Evolutionary conservation across 2,888 invertebrate species (phyloP).

Genomic region (Hecatera dysodea): DNA sequence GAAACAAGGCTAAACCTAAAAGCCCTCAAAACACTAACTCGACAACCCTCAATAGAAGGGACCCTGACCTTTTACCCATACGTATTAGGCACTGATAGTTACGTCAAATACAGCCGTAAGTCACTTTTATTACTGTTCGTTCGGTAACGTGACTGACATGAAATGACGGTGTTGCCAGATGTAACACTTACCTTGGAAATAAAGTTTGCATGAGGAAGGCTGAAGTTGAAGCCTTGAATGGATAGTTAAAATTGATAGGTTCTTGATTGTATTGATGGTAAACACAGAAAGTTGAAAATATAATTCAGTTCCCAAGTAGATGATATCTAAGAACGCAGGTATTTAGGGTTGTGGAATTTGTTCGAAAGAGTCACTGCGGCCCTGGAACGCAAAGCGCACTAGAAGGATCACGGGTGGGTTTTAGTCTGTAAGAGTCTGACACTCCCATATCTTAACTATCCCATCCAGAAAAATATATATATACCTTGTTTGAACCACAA

Average conservation of each 20-base stretch:
- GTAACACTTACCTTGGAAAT: constrained; percentile 34
- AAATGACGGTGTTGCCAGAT: constrained; percentile 10
- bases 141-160: constrained; percentile 35
- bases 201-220: constrained; percentile 9
- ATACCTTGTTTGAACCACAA: not conserved
- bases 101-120: constrained; percentile 68
- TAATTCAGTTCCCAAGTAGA: not conserved
- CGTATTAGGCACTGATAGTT: constrained; percentile 71
- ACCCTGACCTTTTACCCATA: constrained; percentile 68
- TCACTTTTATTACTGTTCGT: constrained; percentile 62
- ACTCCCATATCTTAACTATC: too few species aligned
- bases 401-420: too few species aligned
- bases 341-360: too few species aligned
- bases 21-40: constrained; percentile 5
- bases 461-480: too few species aligned
- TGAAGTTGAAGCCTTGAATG: constrained; percentile 18
- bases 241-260: constrained; percentile 1
- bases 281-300: not conserved
- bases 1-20: constrained; percentile 5
- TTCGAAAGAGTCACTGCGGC: too few species aligned
- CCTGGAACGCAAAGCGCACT: too few species aligned
- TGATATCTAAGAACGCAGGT: too few species aligned
- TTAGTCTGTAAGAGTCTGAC: too few species aligned
- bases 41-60: constrained; percentile 37
- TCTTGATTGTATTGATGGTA: not conserved